Evolutionary conservation across 1,140 invertebrate genomes (phyloP), one percentile per base, ranked within the genome.

Genomic region (Brachionus rubens): DNA sequence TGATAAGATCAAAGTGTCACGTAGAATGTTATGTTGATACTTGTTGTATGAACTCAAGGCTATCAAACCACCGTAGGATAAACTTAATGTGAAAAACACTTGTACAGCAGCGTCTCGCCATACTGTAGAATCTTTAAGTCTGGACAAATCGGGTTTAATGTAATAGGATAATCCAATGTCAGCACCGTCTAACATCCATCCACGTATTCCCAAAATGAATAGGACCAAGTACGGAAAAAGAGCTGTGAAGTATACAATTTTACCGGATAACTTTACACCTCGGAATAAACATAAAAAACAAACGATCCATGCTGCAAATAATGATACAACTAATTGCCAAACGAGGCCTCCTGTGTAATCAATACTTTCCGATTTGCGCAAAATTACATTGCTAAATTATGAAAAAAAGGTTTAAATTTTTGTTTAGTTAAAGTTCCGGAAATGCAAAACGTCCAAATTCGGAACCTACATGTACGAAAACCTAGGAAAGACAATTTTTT

Each of bases 1-100:
- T 79, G 95, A 97, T 0, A 98, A 94, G 76, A 98, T 92, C 30
- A 99, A 81, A 1, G 95, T 93, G 84, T 99, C 95, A 82, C 93
- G 95, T 3, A 81, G 79, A 21, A 78, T 80, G 62, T 82, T 82
- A 50, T 82, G 91, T 30, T 87, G 85, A 82, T 93, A 93, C 30
- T 88, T 86, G 80, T 92, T 93, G 82, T 92, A 92, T 1, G 90
- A 91, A 9, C 90, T 88, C 78, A 91, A 90, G 86, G 91, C 91
- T 47, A 91, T 89, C 41, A 92, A 88, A 2, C 91, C 91, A 77
- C 91, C 91, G 90, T 91, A 92, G 9, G 91, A 90, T 1, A 91
- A 90, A 81, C 91, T 91, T n/a, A 92, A 81, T 0, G 91, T 91
- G 82, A 92, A 93, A 82, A 93, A 93, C 79, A 59, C 91, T 83